These are phyloP conservation scores for Drosophila fuyamai DNA, from an alignment of 1,140 invertebrate genomes.

Conservation along the genomic window DNA sequence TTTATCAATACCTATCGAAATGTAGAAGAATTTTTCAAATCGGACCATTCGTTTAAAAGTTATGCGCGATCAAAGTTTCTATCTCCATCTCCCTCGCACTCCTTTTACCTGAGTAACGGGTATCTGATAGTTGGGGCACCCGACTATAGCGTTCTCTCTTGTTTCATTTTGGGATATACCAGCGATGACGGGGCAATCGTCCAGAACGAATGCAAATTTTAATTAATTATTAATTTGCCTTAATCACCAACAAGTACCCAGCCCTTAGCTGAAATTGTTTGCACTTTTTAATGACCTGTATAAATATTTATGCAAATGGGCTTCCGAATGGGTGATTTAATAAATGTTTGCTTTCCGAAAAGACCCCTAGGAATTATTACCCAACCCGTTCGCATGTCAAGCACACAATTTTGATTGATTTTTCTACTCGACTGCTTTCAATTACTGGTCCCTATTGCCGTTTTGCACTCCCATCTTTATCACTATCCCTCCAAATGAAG, in stretches of 20 bases:
- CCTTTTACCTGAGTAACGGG: too few species aligned
- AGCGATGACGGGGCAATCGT: background rate
- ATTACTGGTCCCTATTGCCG: slow-evolving; percentile 39
- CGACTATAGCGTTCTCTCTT: too few species aligned
- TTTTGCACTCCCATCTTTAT: background rate
- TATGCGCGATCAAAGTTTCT: too few species aligned
- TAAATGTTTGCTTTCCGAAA: slow-evolving; percentile 11
- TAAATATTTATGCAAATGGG: slow-evolving; percentile 25
- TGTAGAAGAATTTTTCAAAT: too few species aligned
- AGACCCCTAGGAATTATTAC: background rate
- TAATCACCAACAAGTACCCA: background rate
- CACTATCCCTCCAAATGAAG: slow-evolving; percentile 26
- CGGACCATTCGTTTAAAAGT: too few species aligned
- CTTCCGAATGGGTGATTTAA: background rate
- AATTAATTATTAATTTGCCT: slow-evolving; percentile 11
- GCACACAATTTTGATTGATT: slow-evolving; percentile 67
- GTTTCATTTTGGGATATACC: background rate
- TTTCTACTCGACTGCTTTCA: slow-evolving; percentile 63
- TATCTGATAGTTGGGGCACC: too few species aligned
- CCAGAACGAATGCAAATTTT: background rate
- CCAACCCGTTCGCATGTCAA: slow-evolving; percentile 55
- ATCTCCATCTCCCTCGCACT: too few species aligned
- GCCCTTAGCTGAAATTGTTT: background rate
- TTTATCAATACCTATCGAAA: too few species aligned
- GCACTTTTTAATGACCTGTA: background rate